Conservation (phyloP, 2,888 invertebrate genomes). For the Callyntrura guangdongensis region DNA sequence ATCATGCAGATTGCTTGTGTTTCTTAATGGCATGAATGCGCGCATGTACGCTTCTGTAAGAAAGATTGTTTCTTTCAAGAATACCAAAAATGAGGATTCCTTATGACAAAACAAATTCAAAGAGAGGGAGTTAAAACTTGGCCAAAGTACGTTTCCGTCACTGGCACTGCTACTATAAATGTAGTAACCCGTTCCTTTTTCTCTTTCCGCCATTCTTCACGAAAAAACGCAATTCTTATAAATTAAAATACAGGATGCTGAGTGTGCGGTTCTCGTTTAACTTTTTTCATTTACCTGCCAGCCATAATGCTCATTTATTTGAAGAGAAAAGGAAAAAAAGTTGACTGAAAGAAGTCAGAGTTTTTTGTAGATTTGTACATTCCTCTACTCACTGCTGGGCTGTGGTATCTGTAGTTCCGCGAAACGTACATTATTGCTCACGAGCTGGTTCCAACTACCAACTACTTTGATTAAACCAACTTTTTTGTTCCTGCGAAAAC, state of each 20-base stretch:
- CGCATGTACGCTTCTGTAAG: background rate
- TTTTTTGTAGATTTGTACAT: background rate
- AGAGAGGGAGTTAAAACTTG: background rate
- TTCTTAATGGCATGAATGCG: background rate
- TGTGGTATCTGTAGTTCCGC: background rate
- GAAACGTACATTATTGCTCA: background rate
- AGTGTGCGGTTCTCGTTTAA: constrained; percentile 58
- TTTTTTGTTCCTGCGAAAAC: constrained; percentile 42
- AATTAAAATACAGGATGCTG: constrained; percentile 60
- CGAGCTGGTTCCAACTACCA: constrained; percentile 27
- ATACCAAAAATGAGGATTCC: background rate
- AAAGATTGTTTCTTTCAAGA: background rate
- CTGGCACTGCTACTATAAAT: constrained; percentile 14
- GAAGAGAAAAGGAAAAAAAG: constrained; percentile 45
- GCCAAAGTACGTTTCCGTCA: constrained; percentile 28
- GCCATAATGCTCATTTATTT: constrained; percentile 45
- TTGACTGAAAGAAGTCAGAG: constrained; percentile 48
- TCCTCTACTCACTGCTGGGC: background rate
- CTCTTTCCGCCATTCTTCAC: constrained; percentile 3
- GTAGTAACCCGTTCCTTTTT: background rate
- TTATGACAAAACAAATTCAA: constrained; percentile 22
- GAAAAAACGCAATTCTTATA: constrained; percentile 52
- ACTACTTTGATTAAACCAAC: constrained; percentile 71
- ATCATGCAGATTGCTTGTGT: constrained; percentile 46
- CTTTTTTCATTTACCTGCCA: constrained; percentile 72